Conservation (phyloP, 2,797 vertebrate genomes). For the Phalloptychus januarius region DNA sequence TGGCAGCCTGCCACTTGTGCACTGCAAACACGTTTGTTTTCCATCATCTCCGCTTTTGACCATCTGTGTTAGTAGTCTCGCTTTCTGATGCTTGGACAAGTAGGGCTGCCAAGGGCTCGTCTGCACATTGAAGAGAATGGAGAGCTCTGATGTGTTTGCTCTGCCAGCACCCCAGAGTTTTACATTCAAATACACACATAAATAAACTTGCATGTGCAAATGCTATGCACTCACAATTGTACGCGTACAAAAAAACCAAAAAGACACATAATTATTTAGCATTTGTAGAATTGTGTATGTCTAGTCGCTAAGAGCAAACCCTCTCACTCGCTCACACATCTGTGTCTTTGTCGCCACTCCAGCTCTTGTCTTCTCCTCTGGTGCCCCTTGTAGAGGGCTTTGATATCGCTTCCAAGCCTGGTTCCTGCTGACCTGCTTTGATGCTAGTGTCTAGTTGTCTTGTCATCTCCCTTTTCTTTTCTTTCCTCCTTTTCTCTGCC, state of each 20-base stretch:
- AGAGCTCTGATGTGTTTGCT: slow-evolving; percentile 47
- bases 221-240: slow-evolving; percentile 17
- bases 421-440: slow-evolving; percentile 75
- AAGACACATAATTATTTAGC: slow-evolving; percentile 39
- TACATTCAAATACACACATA: slow-evolving; percentile 10
- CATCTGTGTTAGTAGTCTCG: slow-evolving; percentile 64
- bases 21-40: slow-evolving; percentile 66
- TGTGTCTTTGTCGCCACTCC: slow-evolving; percentile 62
- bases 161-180: slow-evolving; percentile 57
- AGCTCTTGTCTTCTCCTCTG: slow-evolving; percentile 63
- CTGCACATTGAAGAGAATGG: slow-evolving; percentile 49
- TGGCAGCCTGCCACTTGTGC: slow-evolving; percentile 52
- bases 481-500: slow-evolving; percentile 12
- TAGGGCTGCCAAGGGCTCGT: slow-evolving; percentile 59
- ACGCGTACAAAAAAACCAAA: slow-evolving; percentile 7
- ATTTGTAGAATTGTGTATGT: slow-evolving; percentile 17
- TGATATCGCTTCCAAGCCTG: slow-evolving; percentile 73
- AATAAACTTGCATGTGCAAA: slow-evolving; percentile 15
- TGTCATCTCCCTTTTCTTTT: slow-evolving; percentile 53
- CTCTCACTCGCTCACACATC: slow-evolving; percentile 5
- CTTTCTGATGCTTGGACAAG: slow-evolving; percentile 57
- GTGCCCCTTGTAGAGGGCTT: slow-evolving; percentile 67
- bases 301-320: slow-evolving; percentile 25
- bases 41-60: slow-evolving; percentile 60
- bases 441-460: slow-evolving; percentile 71